Evolutionary conservation across 1,140 invertebrate genomes (phyloP), one percentile per base, ranked within the genome.

Genomic region (Apolygus lucorum): DNA sequence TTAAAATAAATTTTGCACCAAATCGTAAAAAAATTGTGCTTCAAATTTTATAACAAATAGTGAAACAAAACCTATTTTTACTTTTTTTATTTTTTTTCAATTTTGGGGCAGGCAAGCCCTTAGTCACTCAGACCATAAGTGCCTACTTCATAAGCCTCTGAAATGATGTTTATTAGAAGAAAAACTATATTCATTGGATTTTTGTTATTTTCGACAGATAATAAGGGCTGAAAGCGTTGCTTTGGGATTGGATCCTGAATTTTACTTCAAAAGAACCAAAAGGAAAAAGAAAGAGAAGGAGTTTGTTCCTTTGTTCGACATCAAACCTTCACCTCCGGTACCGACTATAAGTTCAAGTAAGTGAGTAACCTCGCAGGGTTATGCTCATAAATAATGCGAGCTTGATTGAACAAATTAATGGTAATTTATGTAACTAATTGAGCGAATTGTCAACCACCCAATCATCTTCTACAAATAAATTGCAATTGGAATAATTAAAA

Each of bases 301-400:
- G n/a, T 25, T 17, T 34, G 52, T 68, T 54, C 65, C 54, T 28
- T 72, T 66, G 13, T 54, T 70, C 14, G 28, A 68, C 4, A 34
- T 68, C 4, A 28, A 29, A n/a, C 17, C 63, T 26, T 69, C 70
- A 13, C 67, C 70, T 52, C 63, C 59, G 27, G 63, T 49, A 21
- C 62, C 64, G 28, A 63, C 34, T 54, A 62, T 67, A 42, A 67
- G 68, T 70, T 72, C 65, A 68, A 77, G 71, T 78, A 66, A 54
- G 54, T 24, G 11, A 22, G 13, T 59, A 8, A 49, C 52, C 74
- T 77, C 70, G 74, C 73, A 76, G 74, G 73, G 8, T 49, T 49
- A 49, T 49, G 8, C 34, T 17, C 34, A 49, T 8, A 17, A 17
- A 11, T 49, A 11, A 49, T 49, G 17, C 34, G 8, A 49, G 8